A percentile compares a stretch with the other conserved stretches of the same genome.
These are phyloP conservation scores for Colinus virginianus DNA, from an alignment of 2,113 vertebrate genomes.

Conservation along the genomic window DNA sequence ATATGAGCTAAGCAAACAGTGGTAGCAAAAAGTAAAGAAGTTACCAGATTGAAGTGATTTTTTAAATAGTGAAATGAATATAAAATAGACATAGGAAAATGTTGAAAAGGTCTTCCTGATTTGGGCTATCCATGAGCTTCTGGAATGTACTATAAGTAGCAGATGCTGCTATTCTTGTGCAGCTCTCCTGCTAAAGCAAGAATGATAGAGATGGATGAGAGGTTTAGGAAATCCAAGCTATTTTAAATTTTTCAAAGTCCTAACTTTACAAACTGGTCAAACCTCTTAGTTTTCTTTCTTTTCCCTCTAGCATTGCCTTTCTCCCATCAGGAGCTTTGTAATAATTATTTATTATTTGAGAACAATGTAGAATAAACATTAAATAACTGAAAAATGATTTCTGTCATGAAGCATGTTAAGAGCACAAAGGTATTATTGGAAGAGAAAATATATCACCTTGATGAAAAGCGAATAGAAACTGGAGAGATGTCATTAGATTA, in stretches of 20 bases:
- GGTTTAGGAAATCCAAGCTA: neutral
- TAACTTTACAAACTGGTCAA: neutral
- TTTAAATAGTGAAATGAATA: neutral
- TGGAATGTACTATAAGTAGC: neutral
- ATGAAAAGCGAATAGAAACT: slow-evolving; percentile 42
- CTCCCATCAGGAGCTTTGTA: neutral
- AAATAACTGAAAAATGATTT: slow-evolving; percentile 17
- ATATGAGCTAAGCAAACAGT: neutral
- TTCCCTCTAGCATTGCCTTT: neutral
- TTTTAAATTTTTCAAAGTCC: slow-evolving; percentile 19
- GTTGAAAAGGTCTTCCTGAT: neutral
- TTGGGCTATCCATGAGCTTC: neutral
- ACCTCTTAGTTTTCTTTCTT: neutral
- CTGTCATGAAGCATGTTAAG: neutral
- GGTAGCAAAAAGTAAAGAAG: neutral
- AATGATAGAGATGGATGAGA: neutral
- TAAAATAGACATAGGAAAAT: neutral
- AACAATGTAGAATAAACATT: slow-evolving; percentile 9
- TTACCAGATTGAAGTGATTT: neutral
- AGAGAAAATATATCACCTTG: slow-evolving; percentile 30
- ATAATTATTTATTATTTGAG: slow-evolving; percentile 22
- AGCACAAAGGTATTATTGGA: slow-evolving; percentile 1
- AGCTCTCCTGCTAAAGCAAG: neutral
- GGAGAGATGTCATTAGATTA: slow-evolving; percentile 33
- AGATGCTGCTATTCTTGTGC: neutral